These are phyloP conservation scores for Ptychoptera albimana DNA, from an alignment of 2,888 invertebrate species.

Conservation along the genomic window DNA sequence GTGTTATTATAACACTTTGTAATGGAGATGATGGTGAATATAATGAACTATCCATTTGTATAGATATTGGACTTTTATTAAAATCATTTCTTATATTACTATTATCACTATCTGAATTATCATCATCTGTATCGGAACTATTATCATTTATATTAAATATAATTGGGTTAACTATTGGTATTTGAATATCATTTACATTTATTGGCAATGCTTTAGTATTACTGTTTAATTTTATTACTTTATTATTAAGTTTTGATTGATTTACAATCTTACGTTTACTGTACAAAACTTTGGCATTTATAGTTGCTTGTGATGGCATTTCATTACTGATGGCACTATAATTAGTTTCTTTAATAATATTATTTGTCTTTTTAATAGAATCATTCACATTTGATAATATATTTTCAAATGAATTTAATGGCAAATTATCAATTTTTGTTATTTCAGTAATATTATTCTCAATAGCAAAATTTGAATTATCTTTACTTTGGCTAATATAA, in stretches of 20 bases:
- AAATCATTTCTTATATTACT: too few relatives aligned
- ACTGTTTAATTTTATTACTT: constrained; percentile 6
- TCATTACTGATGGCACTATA: background rate
- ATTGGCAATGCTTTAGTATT: constrained; percentile 12
- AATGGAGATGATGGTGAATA: constrained; percentile 6
- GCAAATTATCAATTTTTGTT: too few relatives aligned
- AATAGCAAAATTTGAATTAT: too few relatives aligned
- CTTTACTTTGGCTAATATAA: too few relatives aligned
- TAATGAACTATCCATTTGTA: constrained; percentile 17
- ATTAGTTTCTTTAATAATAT: background rate
- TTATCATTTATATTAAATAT: constrained; percentile 17
- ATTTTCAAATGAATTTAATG: too few relatives aligned
- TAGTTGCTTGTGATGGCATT: background rate
- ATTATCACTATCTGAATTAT: background rate
- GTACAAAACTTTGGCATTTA: background rate
- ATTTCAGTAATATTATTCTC: too few relatives aligned
- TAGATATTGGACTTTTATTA: constrained; percentile 18
- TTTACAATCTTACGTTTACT: background rate
- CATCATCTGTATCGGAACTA: constrained; percentile 4
- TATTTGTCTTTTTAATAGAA: background rate
- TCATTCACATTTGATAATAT: too few relatives aligned
- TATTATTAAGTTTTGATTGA: background rate
- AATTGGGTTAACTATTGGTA: constrained; percentile 19
- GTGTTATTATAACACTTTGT: too few relatives aligned
- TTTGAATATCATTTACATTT: constrained; percentile 10